Base-by-base conservation (phyloP, 2,888 invertebrate genomes). In the Rhorus exstirpatorius region DNA sequence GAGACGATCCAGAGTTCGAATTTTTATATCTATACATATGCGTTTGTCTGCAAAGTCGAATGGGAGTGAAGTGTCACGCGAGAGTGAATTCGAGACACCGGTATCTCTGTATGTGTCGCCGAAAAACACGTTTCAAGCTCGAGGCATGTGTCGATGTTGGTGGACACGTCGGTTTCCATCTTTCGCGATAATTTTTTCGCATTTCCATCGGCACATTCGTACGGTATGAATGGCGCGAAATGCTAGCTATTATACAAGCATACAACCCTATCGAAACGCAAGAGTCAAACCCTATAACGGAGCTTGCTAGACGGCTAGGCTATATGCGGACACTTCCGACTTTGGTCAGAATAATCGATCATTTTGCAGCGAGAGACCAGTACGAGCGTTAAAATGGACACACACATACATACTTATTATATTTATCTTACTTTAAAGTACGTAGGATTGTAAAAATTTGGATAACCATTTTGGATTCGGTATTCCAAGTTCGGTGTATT, bases 111-210 rank as follows among this genome's bases (percentile, higher is more conserved):
- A 14, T 38, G 14, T 55, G 12, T 53, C 1, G 3, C n/a, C 10
- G 10, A 12, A 14, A 67, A 58, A 17, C 17, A 21, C 38, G 12
- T 17, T 6, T 41, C 53, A 10, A 21, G 12, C 4, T 19, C 12
- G 49, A 24, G 58, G 41, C 17, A 1, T 10, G 49, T 31, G n/a
- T 8, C 19, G 49, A 3, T 41, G 31, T 35, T 21, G 35, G 46
- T 55, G 31, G 65, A 58, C 46, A 49, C 67, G 63, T 55, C 68
- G 55, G 63, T 49, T 72, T 74, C 68, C 63, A 61, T 81, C 63
- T 74, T 74, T 61, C 63, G 58, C 61, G 68, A 81, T 78, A 81
- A 78, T 78, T 81, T 81, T 81, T 76, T 65, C n/a, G n/a, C 65
- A 81, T 81, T 81, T 81, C 78, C 63, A 78, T 78, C 58, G 61